A percentile compares a stretch with the other conserved stretches of the same genome.
These are phyloP conservation scores for Notodonta dromedarius DNA, from an alignment of 2,888 invertebrate species.

Conservation along the genomic window DNA sequence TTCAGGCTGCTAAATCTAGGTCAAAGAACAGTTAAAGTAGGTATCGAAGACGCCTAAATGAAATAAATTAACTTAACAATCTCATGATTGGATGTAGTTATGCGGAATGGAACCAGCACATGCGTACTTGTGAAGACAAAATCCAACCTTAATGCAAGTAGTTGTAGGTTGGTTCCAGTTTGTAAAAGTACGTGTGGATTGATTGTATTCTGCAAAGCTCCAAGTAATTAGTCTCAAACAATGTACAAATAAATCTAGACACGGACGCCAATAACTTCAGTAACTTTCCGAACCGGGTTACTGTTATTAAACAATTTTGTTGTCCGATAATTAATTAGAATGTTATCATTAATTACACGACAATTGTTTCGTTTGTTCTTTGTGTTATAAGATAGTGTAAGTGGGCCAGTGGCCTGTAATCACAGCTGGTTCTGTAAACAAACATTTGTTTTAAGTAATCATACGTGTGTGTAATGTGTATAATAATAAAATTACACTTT, in stretches of 20 bases:
- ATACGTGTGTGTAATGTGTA: neutral
- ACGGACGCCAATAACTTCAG: neutral
- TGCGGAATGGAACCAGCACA: too few species aligned
- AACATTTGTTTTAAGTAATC: constrained; percentile 3
- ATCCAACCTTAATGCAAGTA: too few species aligned
- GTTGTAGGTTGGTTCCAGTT: too few species aligned
- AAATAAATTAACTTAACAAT: too few species aligned
- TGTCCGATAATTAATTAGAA: constrained; percentile 3
- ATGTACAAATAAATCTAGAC: neutral
- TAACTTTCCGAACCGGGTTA: neutral
- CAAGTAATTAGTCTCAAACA: too few species aligned
- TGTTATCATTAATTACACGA: constrained; percentile 1
- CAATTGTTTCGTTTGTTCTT: neutral
- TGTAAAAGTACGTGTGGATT: too few species aligned
- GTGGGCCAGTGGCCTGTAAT: constrained; percentile 9
- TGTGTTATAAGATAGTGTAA: constrained; percentile 1
- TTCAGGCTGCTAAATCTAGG: too few species aligned
- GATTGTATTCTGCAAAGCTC: too few species aligned
- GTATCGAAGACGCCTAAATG: too few species aligned
- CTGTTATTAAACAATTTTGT: neutral
- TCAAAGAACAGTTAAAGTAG: too few species aligned
- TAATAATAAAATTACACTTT: neutral
- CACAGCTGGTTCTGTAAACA: neutral
- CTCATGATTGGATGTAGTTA: too few species aligned
- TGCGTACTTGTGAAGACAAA: too few species aligned